Conservation (phyloP, 2,888 invertebrate genomes). For the Trissolcus brochymenae region DNA sequence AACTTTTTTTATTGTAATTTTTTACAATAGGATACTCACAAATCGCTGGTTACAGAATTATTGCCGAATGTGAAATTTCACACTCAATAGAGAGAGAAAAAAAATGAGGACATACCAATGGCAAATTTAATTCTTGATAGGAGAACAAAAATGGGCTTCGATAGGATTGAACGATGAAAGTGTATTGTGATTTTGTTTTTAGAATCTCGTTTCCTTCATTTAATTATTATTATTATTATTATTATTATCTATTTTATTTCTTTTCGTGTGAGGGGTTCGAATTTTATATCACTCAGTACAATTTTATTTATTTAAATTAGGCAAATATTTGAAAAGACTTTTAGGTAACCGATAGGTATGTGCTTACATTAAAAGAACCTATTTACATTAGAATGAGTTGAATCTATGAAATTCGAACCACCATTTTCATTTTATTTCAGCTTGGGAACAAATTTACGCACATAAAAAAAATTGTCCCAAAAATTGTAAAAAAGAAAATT, state of each 20-base stretch:
- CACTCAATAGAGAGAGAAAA: slow-evolving; percentile 11
- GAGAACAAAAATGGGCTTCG: not conserved
- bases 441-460: no score
- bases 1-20: not conserved
- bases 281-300: not conserved
- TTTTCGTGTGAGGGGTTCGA: not conserved
- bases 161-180: not conserved
- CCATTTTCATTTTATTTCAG: not conserved
- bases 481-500: slow-evolving; percentile 2
- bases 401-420: not conserved
- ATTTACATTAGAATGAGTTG: not conserved
- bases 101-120: slow-evolving; percentile 33
- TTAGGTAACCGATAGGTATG: no score
- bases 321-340: no score
- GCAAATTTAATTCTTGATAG: slow-evolving; percentile 54
- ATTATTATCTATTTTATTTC: not conserved
- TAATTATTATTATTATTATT: not conserved
- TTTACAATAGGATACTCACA: no score
- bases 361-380: no score
- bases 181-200: not conserved
- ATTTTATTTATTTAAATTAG: no score
- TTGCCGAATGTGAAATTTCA: slow-evolving; percentile 42
- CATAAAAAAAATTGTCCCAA: not conserved
- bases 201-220: not conserved
- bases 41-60: slow-evolving; percentile 2